Conservation (phyloP, 2,888 invertebrate genomes). For the Pristionchus entomophagus region DNA sequence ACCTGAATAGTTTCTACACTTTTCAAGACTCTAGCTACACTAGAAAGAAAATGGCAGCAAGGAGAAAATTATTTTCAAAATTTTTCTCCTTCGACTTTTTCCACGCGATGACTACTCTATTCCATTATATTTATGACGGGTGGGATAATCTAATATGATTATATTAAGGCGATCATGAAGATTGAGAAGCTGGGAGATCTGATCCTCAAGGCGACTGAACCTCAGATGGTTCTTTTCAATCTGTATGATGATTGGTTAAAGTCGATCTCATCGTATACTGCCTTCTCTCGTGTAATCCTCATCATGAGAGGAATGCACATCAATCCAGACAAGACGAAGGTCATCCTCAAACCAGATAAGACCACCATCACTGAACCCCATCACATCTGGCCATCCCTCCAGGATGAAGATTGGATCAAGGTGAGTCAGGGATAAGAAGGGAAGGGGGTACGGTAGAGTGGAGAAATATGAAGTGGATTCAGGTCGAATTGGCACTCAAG, state of each 20-base stretch:
- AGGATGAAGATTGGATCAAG: slow-evolving; percentile 99
- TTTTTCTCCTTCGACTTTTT: no score
- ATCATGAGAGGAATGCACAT: slow-evolving; percentile 97
- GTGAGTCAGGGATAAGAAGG: slow-evolving; percentile 77
- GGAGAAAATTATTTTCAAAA: no score
- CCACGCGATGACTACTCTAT: no score
- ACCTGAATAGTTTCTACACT: no score
- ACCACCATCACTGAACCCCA: slow-evolving; percentile 98
- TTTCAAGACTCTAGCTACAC: no score
- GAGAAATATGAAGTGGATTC: not conserved
- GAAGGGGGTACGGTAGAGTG: not conserved
- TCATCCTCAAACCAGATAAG: slow-evolving; percentile 97
- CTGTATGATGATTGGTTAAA: slow-evolving; percentile 99
- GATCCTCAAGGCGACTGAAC: slow-evolving; percentile 98
- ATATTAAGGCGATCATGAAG: slow-evolving; percentile 61
- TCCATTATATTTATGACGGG: no score
- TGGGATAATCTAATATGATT: slow-evolving; percentile 5
- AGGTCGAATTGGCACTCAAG: slow-evolving; percentile 91
- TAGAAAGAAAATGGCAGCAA: no score
- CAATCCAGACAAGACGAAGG: slow-evolving; percentile 98
- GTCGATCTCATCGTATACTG: slow-evolving; percentile 98
- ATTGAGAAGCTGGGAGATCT: slow-evolving; percentile 99
- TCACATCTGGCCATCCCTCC: slow-evolving; percentile 98
- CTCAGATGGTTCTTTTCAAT: slow-evolving; percentile 99
- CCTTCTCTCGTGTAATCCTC: slow-evolving; percentile 95